Evolutionary conservation across 1,140 invertebrate species (phyloP).

Genomic region (Pentalonia nigronervosa): DNA sequence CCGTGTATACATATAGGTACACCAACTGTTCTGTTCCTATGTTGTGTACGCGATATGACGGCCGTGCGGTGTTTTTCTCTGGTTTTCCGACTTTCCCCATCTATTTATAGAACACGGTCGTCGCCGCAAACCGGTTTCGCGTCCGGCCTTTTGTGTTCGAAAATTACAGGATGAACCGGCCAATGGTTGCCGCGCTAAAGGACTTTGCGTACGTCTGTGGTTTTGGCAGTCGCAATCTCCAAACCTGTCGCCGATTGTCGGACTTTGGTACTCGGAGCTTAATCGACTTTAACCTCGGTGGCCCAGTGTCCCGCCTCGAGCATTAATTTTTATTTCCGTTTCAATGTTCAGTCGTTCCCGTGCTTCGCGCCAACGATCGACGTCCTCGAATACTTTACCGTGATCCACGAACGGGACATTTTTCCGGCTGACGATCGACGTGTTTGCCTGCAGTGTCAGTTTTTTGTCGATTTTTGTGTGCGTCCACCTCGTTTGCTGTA

Average conservation of each 20-base stretch:
- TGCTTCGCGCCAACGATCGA: not conserved
- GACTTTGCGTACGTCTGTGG: too few species aligned
- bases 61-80: not conserved
- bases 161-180: not conserved
- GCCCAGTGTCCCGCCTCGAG: too few species aligned
- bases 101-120: not conserved
- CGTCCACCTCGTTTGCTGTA: not conserved
- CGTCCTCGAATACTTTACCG: too few species aligned
- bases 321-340: not conserved
- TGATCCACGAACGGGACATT: not conserved
- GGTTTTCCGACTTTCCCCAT: not conserved
- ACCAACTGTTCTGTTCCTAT: not conserved
- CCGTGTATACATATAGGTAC: not conserved
- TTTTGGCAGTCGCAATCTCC: too few species aligned
- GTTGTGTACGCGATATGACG: not conserved
- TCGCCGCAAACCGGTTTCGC: not conserved
- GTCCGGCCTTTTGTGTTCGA: not conserved
- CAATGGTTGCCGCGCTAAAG: not conserved
- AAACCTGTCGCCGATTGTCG: too few species aligned
- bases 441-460: not conserved
- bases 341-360: too few species aligned
- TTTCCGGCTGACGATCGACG: not conserved
- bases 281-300: not conserved
- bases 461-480: not conserved
- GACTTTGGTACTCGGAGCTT: not conserved